Conservation (phyloP, 2,888 invertebrate species). For the Philopedon plagiatum region DNA sequence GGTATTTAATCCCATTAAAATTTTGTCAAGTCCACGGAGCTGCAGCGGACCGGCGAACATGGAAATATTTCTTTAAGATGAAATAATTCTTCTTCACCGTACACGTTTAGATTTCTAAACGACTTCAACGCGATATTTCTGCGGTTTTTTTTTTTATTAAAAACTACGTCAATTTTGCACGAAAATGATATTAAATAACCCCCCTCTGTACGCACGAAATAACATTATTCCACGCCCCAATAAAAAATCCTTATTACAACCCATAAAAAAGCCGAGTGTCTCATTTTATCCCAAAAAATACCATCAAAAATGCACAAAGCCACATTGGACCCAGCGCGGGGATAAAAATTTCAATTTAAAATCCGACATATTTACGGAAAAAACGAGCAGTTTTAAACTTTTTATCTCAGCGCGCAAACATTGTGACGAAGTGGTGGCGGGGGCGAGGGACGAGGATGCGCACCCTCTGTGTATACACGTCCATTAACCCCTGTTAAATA, state of each 20-base stretch:
- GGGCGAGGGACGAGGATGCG: background rate
- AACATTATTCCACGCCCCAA: background rate
- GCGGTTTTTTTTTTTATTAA: too few relatives aligned
- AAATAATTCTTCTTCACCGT: too few relatives aligned
- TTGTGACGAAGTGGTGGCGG: background rate
- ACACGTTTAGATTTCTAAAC: too few relatives aligned
- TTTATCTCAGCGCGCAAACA: constrained; percentile 18
- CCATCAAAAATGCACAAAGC: constrained; percentile 8
- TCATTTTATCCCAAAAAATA: background rate
- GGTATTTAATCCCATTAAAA: constrained; percentile 33
- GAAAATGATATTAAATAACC: too few relatives aligned
- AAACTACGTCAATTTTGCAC: too few relatives aligned
- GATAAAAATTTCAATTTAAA: constrained; percentile 27
- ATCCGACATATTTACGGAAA: constrained; percentile 9
- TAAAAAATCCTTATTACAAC: background rate
- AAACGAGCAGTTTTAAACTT: constrained; percentile 16
- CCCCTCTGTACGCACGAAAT: too few relatives aligned
- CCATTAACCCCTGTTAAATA: constrained; percentile 39
- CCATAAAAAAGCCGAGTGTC: background rate
- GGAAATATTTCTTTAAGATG: too few relatives aligned
- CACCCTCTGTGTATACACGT: constrained; percentile 17
- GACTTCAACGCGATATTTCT: too few relatives aligned
- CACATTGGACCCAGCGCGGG: background rate
- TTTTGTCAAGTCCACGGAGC: constrained; percentile 31
- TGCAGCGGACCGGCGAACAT: too few relatives aligned